A percentile compares a stretch with the other conserved stretches of the same genome.
These are phyloP conservation scores for Drosophila quinaria DNA, from an alignment of 2,888 invertebrate genomes.

Conservation along the genomic window DNA sequence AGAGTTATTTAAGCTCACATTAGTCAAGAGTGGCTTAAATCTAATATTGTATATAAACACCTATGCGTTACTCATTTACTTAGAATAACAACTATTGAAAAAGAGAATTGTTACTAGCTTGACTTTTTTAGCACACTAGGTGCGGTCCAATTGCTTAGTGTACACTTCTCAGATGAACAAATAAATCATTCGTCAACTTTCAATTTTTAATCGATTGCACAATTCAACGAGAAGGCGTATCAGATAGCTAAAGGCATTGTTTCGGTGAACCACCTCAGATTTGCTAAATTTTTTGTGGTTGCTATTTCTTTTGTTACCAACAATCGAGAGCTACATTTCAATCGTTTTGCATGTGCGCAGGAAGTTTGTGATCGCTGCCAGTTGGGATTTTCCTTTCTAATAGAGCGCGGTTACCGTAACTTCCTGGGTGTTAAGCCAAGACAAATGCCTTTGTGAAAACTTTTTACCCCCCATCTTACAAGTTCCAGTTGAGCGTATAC, in stretches of 20 bases:
- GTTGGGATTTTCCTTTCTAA: conserved; percentile 66
- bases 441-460: conserved; percentile 13
- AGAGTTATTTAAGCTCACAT: no score
- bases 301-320: conserved; percentile 40
- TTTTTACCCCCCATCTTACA: background rate
- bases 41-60: no score
- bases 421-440: conserved; percentile 50
- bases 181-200: conserved; percentile 54
- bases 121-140: conserved; percentile 42
- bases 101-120: background rate
- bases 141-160: conserved; percentile 53
- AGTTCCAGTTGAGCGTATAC: background rate
- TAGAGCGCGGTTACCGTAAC: conserved; percentile 32
- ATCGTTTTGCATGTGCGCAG: conserved; percentile 51
- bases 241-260: conserved; percentile 27
- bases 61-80: background rate
- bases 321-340: conserved; percentile 35
- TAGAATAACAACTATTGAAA: conserved; percentile 3
- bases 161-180: conserved; percentile 52
- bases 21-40: no score
- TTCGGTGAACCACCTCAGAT: conserved; percentile 24
- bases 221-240: conserved; percentile 53
- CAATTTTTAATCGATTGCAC: conserved; percentile 55
- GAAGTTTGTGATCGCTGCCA: conserved; percentile 39
- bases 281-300: conserved; percentile 30